Base-by-base conservation (phyloP, 2,797 vertebrate species). In the Euthynnus affinis region DNA sequence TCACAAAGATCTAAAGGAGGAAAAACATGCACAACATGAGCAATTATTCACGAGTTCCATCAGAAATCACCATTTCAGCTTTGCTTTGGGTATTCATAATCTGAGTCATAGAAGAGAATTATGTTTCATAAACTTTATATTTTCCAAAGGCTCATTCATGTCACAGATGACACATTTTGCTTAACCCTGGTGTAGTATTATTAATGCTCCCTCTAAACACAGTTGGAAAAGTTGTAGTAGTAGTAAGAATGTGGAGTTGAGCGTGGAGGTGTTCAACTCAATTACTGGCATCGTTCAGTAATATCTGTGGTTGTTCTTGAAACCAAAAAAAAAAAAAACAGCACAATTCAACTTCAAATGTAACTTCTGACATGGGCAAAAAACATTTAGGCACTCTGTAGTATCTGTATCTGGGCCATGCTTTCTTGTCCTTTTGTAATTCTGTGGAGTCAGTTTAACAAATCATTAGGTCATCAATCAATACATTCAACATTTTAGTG, bases 401-500 rank as follows among this genome's bases (percentile, higher is more conserved):
- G 65, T 7, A 14, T 65, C 77, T 6, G 5, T n/a, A n/a, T n/a
- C n/a, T n/a, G 14, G 22, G 32, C 20, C 42, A 6, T 27, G 29
- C 56, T 78, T 34, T 59, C 20, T 56, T 34, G 57, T 78, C 34
- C 27, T 12, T 44, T 65, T 59, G 60, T 80, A 68, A 71, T 59
- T 83, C 59, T 74, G 68, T n/a, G 40, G 20, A 52, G 61, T 65
- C 65, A 56, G 53, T 84, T 87, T 70, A 86, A 71, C 56, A 49
- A 53, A 67, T 83, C 63, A 81, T 74, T 73, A 61, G 75, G 56
- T 74, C 78, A 80, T 85, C 70, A 88, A 71, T 89, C 86, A 81
- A 22, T 74, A 61, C 53, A 77, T 68, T 74, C 27, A 71, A 70
- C 53, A 78, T 71, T 88, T 65, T 63, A 84, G 81, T 29, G 74